Percentiles rank a stretch among this genome's conserved stretches.
phyloP scores from a whole-genome alignment of 2,113 vertebrate genomes.

The Phalacrocorax carbo region DNA sequence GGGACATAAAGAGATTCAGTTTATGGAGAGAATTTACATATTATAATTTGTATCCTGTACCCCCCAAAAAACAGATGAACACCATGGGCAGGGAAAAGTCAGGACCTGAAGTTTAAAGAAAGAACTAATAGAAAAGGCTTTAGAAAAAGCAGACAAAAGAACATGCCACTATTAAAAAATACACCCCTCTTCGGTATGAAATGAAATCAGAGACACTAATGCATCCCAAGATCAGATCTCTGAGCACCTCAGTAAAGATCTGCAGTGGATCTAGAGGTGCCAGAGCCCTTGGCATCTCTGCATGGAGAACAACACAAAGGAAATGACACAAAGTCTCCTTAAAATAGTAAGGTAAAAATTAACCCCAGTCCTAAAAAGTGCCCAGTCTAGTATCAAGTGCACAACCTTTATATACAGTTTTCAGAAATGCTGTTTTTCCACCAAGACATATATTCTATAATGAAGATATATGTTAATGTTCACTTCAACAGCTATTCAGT shows the following conservation, averaged over 20 bases:
- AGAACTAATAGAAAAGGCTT: background rate
- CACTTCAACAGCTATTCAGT: background rate
- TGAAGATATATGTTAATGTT: background rate
- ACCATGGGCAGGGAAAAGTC: rapidly evolving
- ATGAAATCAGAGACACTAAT: background rate
- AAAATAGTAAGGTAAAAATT: background rate
- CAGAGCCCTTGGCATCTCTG: background rate
- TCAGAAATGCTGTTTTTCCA: background rate
- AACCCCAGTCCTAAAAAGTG: background rate
- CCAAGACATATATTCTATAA: background rate
- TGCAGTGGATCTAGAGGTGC: rapidly evolving
- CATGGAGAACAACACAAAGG: background rate
- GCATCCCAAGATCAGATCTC: background rate
- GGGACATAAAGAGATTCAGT: background rate
- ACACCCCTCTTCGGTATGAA: rapidly evolving
- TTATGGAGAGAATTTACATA: background rate
- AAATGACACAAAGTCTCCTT: background rate
- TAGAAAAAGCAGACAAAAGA: background rate
- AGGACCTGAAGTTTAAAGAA: background rate
- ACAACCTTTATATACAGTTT: background rate
- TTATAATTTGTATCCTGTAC: background rate
- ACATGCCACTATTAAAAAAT: rapidly evolving
- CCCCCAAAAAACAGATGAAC: background rate
- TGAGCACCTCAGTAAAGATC: background rate
- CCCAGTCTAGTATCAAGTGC: background rate